A percentile compares a stretch with the other conserved stretches of the same genome.
Evolutionary conservation across 2,113 vertebrate species (phyloP).

Genomic region (Salvelinus alpinus): DNA sequence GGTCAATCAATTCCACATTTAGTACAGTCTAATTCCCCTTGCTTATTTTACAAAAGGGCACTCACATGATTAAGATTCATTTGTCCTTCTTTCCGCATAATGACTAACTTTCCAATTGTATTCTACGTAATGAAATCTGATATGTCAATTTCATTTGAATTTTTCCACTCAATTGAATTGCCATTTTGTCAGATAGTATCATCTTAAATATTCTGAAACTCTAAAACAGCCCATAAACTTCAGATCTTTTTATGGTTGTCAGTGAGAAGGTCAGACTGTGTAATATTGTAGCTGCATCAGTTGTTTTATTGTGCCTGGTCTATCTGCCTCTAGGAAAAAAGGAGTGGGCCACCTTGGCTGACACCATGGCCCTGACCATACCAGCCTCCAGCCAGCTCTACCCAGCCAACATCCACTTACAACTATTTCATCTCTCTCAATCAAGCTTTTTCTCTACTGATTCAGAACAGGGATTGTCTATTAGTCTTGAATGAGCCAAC

Average conservation of each 20-base stretch:
- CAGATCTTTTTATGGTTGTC: neutral
- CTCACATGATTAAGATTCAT: neutral
- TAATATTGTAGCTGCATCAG: slow-evolving; percentile 40
- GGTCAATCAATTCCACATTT: neutral
- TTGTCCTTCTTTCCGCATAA: too few relatives aligned
- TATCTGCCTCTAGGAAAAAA: slow-evolving; percentile 29
- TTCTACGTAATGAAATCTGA: neutral
- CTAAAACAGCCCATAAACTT: neutral
- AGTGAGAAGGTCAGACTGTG: slow-evolving; percentile 36
- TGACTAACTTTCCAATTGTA: too few relatives aligned
- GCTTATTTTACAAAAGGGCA: neutral
- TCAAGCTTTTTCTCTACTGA: neutral
- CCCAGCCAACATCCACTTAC: too few relatives aligned
- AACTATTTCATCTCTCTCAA: neutral
- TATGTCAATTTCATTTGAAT: neutral
- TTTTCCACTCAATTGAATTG: neutral
- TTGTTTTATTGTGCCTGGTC: slow-evolving; percentile 32
- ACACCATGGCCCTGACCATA: neutral
- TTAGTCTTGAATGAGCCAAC: neutral
- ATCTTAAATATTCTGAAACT: neutral
- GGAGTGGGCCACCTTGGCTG: slow-evolving; percentile 12
- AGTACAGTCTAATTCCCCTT: neutral
- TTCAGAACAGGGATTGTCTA: neutral
- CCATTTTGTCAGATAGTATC: neutral
- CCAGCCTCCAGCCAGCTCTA: neutral